phyloP scores from a whole-genome alignment of 1,140 invertebrate genomes.

The Babylonia areolata region DNA sequence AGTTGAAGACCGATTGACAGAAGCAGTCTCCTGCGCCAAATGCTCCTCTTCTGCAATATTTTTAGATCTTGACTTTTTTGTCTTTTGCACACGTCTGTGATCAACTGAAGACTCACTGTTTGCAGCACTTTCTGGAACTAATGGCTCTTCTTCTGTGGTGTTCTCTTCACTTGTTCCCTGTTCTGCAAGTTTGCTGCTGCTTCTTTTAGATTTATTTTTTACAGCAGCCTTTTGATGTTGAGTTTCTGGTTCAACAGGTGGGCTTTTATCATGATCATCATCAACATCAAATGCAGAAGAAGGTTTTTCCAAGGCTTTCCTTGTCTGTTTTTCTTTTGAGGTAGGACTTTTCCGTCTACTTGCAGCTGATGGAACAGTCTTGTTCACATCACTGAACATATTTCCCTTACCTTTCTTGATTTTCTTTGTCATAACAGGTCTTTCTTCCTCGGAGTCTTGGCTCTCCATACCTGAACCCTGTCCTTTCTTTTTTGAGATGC shows the following conservation, averaged over 20 bases:
- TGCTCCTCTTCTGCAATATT: no score
- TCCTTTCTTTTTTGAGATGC: no score
- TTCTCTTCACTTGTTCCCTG: background rate
- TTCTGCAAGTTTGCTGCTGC: background rate
- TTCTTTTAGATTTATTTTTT: no score
- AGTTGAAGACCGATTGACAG: no score
- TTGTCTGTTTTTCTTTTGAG: background rate
- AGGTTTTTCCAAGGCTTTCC: background rate
- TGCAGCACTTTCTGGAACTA: background rate
- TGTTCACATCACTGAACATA: background rate
- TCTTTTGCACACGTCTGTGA: background rate
- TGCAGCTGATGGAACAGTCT: background rate
- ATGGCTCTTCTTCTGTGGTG: background rate
- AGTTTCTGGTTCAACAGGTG: background rate
- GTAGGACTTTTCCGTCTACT: background rate
- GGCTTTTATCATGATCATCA: background rate
- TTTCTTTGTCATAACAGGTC: background rate
- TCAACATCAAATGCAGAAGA: background rate
- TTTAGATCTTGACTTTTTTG: background rate
- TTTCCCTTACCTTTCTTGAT: background rate
- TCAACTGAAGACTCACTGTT: background rate
- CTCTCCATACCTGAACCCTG: background rate
- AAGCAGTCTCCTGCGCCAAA: no score
- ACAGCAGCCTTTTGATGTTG: background rate
- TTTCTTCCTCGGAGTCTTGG: background rate